Base-by-base conservation (phyloP, 2,797 vertebrate species). In the Cynodonichthys magdalenae region DNA sequence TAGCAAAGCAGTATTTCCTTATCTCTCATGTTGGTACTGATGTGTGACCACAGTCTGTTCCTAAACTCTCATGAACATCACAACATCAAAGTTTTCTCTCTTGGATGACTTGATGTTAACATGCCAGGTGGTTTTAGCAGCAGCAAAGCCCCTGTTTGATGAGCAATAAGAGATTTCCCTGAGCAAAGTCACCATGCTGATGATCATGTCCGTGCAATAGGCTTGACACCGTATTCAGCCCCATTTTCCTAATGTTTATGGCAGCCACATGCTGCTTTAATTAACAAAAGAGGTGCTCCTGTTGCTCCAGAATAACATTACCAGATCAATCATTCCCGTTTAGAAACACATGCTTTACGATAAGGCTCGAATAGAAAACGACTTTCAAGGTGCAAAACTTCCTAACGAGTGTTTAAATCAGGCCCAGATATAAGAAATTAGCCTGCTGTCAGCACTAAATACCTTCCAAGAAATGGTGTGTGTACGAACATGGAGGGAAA, bases 281-380 rank as follows among this genome's bases (percentile, higher is more conserved):
- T 92, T 90, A 90, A 80, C 12, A 6, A 77, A 87, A 82, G 57
- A 69, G 68, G 63, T 65, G 42, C 75, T 77, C 72, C 74, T 76
- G 75, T 77, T 69, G 75, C 81, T 80, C 46, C 53, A 6, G 61
- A 79, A 67, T 73, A 78, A 57, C 59, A 66, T 83, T 71, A 68
- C 54, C 66, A 79, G 71, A 91, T 92, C 87, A 82, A 83, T 92
- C 85, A 87, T 83, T 83, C 75, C 44, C 57, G 73, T 87, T 84
- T 74, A 51, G 58, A 72, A 76, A 78, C 60, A 55, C 71, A 69
- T 63, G n/a, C 46, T 49, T 59, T 29, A 67, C 52, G 6, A 64
- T 76, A 71, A 81, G 82, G 68, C 75, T 63, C 60, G 63, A 67
- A 68, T 8, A 12, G 47, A 75, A 77, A 75, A 79, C 27, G 36